These are phyloP conservation scores for Monodelphis domestica DNA, from an alignment of 2,797 vertebrate genomes.

Conservation along the genomic window DNA sequence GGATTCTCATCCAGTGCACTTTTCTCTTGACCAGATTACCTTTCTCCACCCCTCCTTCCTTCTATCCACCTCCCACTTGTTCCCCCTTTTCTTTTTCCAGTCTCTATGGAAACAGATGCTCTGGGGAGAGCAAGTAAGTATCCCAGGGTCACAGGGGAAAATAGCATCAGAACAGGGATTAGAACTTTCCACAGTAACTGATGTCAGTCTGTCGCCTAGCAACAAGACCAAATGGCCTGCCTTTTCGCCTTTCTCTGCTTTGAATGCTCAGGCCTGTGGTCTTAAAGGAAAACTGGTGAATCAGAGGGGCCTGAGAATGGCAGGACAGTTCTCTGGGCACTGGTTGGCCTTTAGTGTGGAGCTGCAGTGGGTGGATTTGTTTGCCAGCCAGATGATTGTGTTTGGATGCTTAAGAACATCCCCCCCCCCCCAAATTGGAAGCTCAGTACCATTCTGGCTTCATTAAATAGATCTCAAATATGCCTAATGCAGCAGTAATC, in stretches of 20 bases:
- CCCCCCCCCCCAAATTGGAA: slow-evolving; percentile 11
- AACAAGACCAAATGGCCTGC: background rate
- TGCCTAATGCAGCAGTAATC: slow-evolving; percentile 64
- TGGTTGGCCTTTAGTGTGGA: accelerated
- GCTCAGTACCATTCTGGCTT: background rate
- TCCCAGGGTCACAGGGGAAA: background rate
- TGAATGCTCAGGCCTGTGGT: background rate
- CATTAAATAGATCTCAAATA: background rate
- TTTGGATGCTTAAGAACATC: background rate
- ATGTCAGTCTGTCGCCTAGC: background rate
- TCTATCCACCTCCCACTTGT: background rate
- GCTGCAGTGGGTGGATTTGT: accelerated
- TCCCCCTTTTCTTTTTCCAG: background rate
- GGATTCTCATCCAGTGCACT: background rate
- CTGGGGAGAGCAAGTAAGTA: background rate
- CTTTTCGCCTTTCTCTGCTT: background rate
- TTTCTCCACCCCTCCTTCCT: accelerated
- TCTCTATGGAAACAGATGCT: background rate
- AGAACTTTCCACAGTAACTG: background rate
- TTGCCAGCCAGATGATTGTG: background rate
- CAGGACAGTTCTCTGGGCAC: background rate
- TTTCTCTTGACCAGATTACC: background rate
- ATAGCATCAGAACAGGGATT: background rate
- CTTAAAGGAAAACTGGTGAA: background rate
- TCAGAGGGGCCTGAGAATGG: too few species aligned